phyloP scores from a whole-genome alignment of 2,113 vertebrate genomes.

The Cyanocitta stelleri region DNA sequence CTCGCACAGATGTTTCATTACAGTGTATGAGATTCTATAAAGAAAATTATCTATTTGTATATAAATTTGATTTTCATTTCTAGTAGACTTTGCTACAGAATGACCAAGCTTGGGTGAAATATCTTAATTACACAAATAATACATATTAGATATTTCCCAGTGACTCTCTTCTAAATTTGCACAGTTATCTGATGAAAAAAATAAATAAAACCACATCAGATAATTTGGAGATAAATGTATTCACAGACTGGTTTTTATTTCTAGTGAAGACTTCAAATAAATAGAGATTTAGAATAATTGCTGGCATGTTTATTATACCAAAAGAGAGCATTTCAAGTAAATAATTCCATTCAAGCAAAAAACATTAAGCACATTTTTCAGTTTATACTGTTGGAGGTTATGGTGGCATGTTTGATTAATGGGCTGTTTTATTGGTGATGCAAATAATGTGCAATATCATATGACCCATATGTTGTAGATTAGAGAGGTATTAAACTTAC shows the following conservation, averaged over 20 bases:
- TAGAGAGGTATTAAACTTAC: conserved; percentile 68
- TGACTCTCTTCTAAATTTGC: conserved; percentile 35
- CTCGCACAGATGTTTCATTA: not conserved
- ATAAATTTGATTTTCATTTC: conserved; percentile 33
- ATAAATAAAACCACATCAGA: not conserved
- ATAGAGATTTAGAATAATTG: not conserved
- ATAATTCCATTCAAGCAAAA: not conserved
- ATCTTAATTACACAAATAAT: not conserved
- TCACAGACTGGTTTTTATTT: not conserved
- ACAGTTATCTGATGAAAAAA: not conserved
- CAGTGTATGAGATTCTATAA: not conserved
- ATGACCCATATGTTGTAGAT: conserved; percentile 68
- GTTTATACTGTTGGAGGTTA: conserved; percentile 42
- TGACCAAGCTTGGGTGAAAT: not conserved
- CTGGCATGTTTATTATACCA: not conserved
- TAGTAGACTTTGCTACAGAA: not conserved
- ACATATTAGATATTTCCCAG: not conserved
- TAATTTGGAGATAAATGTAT: not conserved
- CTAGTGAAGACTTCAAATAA: not conserved
- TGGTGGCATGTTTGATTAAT: conserved; percentile 70
- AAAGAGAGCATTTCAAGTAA: conserved; percentile 43
- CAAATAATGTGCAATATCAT: conserved; percentile 68
- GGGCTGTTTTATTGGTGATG: conserved; percentile 71
- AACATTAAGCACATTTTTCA: conserved; percentile 22
- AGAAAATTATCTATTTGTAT: not conserved